phyloP scores from a whole-genome alignment of 2,888 invertebrate genomes.

The Nymphalis urticae region DNA sequence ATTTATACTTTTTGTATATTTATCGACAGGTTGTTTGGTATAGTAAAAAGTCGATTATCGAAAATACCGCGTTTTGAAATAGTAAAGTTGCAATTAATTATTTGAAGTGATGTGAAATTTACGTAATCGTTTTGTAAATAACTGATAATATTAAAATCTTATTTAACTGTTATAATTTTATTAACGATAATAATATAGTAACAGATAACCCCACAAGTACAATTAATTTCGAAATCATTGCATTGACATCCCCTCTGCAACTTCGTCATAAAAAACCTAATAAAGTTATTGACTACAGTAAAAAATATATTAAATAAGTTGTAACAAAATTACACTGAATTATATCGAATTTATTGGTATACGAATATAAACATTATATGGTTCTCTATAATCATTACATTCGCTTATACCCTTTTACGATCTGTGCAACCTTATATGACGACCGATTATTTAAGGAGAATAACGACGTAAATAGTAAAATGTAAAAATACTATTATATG shows the following conservation, averaged over 20 bases:
- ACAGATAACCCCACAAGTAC: background rate
- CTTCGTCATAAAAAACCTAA: slow-evolving; percentile 46
- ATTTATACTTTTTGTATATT: too few species aligned
- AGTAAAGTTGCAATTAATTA: too few species aligned
- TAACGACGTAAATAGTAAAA: slow-evolving; percentile 16
- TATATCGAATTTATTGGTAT: slow-evolving; percentile 3
- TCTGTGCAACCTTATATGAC: slow-evolving; percentile 23
- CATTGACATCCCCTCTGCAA: slow-evolving; percentile 35
- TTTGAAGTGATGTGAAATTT: too few species aligned
- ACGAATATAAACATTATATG: slow-evolving; percentile 25
- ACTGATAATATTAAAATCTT: too few species aligned
- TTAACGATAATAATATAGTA: background rate
- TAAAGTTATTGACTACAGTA: slow-evolving; percentile 45
- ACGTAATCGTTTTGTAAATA: too few species aligned
- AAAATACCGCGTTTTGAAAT: too few species aligned
- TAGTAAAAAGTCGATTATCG: too few species aligned
- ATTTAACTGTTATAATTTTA: too few species aligned
- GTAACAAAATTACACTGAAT: slow-evolving; percentile 17
- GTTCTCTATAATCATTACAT: slow-evolving; percentile 5
- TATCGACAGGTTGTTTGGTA: too few species aligned
- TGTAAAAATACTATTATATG: slow-evolving; percentile 6
- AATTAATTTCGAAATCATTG: slow-evolving; percentile 36
- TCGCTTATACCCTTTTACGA: slow-evolving; percentile 12
- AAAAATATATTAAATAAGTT: slow-evolving; percentile 35
- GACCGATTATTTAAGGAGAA: slow-evolving; percentile 8